Conservation (phyloP, 2,888 invertebrate species). For the Cyrtodaria siliqua region DNA sequence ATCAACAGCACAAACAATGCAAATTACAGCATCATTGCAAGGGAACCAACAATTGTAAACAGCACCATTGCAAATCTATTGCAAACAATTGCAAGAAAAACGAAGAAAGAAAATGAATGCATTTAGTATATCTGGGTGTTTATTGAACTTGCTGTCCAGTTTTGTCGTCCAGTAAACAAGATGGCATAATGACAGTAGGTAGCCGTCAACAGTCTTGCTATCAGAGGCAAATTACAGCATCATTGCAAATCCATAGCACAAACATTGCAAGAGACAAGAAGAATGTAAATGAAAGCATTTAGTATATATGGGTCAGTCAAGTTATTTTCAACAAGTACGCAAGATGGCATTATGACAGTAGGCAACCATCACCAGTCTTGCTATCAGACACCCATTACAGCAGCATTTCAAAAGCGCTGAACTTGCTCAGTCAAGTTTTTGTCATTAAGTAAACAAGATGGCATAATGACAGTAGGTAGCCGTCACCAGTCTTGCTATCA, state of each 20-base stretch:
- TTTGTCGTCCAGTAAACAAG: slow-evolving; percentile 25
- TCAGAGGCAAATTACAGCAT: slow-evolving; percentile 72
- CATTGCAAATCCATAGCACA: too few species aligned
- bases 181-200: slow-evolving; percentile 53
- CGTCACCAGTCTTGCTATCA: slow-evolving; percentile 43
- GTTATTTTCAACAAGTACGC: slow-evolving; percentile 15
- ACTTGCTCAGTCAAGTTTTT: neutral
- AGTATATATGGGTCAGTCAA: slow-evolving; percentile 2
- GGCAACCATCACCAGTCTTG: neutral
- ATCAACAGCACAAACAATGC: too few species aligned
- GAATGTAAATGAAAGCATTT: too few species aligned
- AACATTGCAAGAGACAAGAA: too few species aligned
- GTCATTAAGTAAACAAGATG: neutral
- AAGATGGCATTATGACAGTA: slow-evolving; percentile 13
- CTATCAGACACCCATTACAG: neutral
- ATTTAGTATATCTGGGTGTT: too few species aligned
- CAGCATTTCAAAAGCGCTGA: neutral
- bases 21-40: too few species aligned
- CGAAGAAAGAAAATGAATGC: too few species aligned
- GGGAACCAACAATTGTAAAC: too few species aligned
- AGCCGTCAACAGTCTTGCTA: slow-evolving; percentile 51
- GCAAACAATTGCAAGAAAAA: neutral
- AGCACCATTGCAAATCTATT: slow-evolving; percentile 3
- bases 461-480: slow-evolving; percentile 6
- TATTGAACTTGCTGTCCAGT: neutral